These are phyloP conservation scores for Philopotamus ludificatus DNA, from an alignment of 1,140 invertebrate species.

Conservation along the genomic window DNA sequence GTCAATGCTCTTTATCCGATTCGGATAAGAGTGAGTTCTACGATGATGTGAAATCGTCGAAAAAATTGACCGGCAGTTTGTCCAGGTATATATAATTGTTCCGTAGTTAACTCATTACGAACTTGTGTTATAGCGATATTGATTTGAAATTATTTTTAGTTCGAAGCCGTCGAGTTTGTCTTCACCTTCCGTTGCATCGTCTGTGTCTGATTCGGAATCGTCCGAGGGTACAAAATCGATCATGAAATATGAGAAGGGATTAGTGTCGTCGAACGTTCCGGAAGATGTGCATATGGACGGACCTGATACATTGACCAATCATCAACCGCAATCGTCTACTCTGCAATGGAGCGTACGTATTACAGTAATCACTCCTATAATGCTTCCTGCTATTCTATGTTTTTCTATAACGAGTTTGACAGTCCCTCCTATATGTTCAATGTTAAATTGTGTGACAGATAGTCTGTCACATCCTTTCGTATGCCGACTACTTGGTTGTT, in stretches of 20 bases:
- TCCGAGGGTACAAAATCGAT: slow-evolving; percentile 8
- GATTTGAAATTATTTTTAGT: too few species aligned
- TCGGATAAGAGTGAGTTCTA: slow-evolving; percentile 8
- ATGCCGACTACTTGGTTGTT: too few species aligned
- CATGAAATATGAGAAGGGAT: slow-evolving; percentile 18
- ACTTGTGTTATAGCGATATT: too few species aligned
- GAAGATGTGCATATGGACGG: slow-evolving; percentile 57
- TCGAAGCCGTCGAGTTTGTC: slow-evolving; percentile 16
- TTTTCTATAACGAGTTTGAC: too few species aligned
- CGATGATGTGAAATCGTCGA: not conserved
- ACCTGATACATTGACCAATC: not conserved
- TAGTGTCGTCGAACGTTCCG: slow-evolving; percentile 16
- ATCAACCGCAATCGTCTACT: slow-evolving; percentile 4
- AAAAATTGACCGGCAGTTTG: too few species aligned
- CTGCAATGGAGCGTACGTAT: slow-evolving; percentile 25
- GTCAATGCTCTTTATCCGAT: slow-evolving; percentile 7
- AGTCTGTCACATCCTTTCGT: too few species aligned
- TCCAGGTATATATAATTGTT: too few species aligned
- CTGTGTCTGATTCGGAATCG: slow-evolving; percentile 17
- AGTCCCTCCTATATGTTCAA: too few species aligned
- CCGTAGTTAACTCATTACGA: too few species aligned
- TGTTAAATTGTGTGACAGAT: too few species aligned
- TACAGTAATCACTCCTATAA: too few species aligned
- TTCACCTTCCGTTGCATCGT: slow-evolving; percentile 18
- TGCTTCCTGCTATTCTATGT: too few species aligned